Evolutionary conservation across 92 coral and sea anemone species (phyloP).

Genomic region (Actinostola sp.): DNA sequence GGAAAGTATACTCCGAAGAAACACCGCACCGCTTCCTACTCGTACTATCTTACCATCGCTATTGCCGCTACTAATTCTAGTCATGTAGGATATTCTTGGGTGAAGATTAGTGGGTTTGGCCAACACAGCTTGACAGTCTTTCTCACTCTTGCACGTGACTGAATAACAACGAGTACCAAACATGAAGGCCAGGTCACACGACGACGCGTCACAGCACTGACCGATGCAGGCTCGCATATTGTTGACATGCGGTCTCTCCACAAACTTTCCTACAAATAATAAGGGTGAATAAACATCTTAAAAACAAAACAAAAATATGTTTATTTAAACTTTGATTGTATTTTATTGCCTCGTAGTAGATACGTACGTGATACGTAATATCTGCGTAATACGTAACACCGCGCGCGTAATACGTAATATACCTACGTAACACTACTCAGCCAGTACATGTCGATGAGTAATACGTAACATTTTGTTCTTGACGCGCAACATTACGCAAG

Average conservation of each 20-base stretch:
- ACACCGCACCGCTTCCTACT: too few relatives aligned
- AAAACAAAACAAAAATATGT: too few relatives aligned
- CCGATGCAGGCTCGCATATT: conserved; percentile 83
- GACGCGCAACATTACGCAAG: too few relatives aligned
- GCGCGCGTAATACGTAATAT: too few relatives aligned
- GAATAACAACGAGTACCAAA: conserved; percentile 96
- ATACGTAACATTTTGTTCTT: too few relatives aligned
- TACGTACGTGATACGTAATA: not conserved
- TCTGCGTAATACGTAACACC: too few relatives aligned
- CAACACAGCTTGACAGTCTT: conserved; percentile 82
- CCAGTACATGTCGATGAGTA: too few relatives aligned
- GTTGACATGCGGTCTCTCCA: conserved; percentile 13
- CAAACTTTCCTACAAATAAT: not conserved
- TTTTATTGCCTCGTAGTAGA: not conserved
- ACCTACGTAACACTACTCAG: too few relatives aligned
- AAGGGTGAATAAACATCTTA: too few relatives aligned
- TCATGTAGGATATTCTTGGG: conserved; percentile 84
- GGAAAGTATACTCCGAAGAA: too few relatives aligned
- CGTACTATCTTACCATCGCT: conserved; percentile 43
- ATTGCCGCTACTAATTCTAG: conserved; percentile 52
- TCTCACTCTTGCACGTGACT: conserved; percentile 80
- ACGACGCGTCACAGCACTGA: conserved; percentile 81
- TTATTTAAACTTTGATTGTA: too few relatives aligned
- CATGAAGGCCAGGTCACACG: conserved; percentile 99
- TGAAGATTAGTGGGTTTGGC: conserved; percentile 76